Evolutionary conservation across 2,797 vertebrate species (phyloP).

Genomic region (Catostomus latipinnis): DNA sequence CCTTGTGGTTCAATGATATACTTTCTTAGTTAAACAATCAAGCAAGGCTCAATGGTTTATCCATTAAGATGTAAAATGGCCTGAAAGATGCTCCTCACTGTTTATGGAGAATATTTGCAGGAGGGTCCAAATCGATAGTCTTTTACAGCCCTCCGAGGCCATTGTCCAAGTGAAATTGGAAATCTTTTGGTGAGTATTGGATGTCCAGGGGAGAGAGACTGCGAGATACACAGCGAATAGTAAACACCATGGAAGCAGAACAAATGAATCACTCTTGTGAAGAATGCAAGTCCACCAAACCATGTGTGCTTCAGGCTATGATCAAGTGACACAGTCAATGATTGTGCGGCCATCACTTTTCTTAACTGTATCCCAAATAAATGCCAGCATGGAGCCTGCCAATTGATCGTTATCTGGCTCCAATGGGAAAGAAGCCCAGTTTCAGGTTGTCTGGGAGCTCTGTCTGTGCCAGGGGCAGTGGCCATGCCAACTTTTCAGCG

Average conservation of each 20-base stretch:
- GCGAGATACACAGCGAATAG: slow-evolving; percentile 55
- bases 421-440: slow-evolving; percentile 56
- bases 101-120: slow-evolving; percentile 60
- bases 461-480: slow-evolving; percentile 59
- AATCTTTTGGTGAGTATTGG: slow-evolving; percentile 69
- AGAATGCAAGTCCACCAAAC: slow-evolving; percentile 55
- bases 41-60: slow-evolving; percentile 68
- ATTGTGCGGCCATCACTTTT: slow-evolving; percentile 60
- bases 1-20: slow-evolving; percentile 67
- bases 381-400: slow-evolving; percentile 54
- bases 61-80: slow-evolving; percentile 75
- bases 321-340: slow-evolving; percentile 62
- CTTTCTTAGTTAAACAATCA: slow-evolving; percentile 74
- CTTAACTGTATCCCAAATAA: slow-evolving; percentile 64
- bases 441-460: slow-evolving; percentile 48
- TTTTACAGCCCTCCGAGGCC: slow-evolving; percentile 65
- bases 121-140: slow-evolving; percentile 69
- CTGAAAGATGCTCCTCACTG: slow-evolving; percentile 63
- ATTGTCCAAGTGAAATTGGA: slow-evolving; percentile 67
- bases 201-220: slow-evolving; percentile 56
- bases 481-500: slow-evolving; percentile 60
- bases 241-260: slow-evolving; percentile 56
- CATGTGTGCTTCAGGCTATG: slow-evolving; percentile 60
- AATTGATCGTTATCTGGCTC: slow-evolving; percentile 59
- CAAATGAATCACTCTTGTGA: slow-evolving; percentile 64